Base-by-base conservation (phyloP, 2,797 vertebrate genomes). In the Zenarchopterus dispar region DNA sequence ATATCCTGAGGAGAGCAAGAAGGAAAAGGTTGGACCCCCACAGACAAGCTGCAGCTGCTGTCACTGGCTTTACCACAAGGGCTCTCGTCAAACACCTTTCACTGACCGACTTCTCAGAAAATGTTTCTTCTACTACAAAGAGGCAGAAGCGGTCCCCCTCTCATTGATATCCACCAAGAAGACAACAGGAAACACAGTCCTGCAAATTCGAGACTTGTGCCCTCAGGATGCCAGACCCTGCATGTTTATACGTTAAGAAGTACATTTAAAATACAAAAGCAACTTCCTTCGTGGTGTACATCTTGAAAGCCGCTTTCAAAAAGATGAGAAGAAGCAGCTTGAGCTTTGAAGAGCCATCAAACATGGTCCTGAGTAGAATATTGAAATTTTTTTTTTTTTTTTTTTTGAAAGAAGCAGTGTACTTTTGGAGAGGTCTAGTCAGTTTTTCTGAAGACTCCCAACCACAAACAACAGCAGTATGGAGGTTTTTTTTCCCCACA, bases 1-100 rank as follows among this genome's bases (percentile, higher is more conserved):
- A 73, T 57, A 70, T 81, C 75, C 72, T 76, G 47, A 64, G 31
- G 15, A 6, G 31, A 36, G 23, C 68, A 62, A 72, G 56, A 71
- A 75, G 73, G 62, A 77, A 75, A 62, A 41, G 21, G 31, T 9
- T 44, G 24, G 36, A 19, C 58, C 26, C 62, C 56, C 22, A 22
- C 11, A 51, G n/a, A 21, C 43, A 45, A 26, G 55, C 26, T 28
- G n/a, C 21, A 17, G 26, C 24, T 18, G 41, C 24, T 13, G 22
- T 19, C 17, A 2, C 17, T 1, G 8, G 1, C 17, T 18, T 36
- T 39, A 1, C 8, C 15, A 7, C 45, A 24, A 1, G 10, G 7
- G 11, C 23, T 17, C 4, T n/a, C 18, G 3, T 18, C 3, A 6
- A 1, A 36, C 13, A 5, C 1, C 44, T 5, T 43, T 19, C 13